Evolutionary conservation across 1,140 invertebrate genomes (phyloP).

Genomic region (Drosophila bipectinata): DNA sequence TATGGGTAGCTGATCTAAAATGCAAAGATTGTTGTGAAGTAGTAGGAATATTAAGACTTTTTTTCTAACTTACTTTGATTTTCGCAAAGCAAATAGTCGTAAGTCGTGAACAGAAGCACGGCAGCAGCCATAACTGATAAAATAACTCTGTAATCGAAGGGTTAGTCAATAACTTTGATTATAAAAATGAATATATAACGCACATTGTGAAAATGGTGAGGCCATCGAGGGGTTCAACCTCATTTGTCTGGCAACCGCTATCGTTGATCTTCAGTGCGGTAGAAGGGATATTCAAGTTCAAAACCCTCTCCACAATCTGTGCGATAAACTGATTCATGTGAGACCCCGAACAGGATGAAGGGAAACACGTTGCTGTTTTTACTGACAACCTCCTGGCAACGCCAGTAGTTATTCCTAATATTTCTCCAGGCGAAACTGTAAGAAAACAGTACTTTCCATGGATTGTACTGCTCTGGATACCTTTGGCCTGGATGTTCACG

Average conservation of each 20-base stretch:
- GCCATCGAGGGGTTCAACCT: slow-evolving; percentile 29
- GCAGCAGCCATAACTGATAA: slow-evolving; percentile 27
- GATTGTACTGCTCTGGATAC: slow-evolving; percentile 2
- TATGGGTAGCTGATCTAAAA: slow-evolving; percentile 32
- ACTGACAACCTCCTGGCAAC: not conserved
- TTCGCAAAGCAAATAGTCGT: slow-evolving; percentile 49
- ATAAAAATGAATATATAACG: not conserved
- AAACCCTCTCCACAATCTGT: not conserved
- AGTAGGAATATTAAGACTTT: not conserved
- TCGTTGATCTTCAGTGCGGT: slow-evolving; percentile 5
- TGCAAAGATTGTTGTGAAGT: not conserved
- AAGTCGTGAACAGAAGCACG: slow-evolving; percentile 39
- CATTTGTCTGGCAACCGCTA: slow-evolving; percentile 20
- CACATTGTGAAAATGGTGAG: slow-evolving; percentile 61
- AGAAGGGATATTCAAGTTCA: slow-evolving; percentile 12
- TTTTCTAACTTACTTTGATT: slow-evolving; percentile 40
- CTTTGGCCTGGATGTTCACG: slow-evolving; percentile 17
- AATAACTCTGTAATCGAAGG: slow-evolving; percentile 27
- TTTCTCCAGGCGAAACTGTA: not conserved
- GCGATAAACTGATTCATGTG: slow-evolving; percentile 17
- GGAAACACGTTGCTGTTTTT: slow-evolving; percentile 17
- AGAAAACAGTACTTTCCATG: slow-evolving; percentile 52
- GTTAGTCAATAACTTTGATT: not conserved
- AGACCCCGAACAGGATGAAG: slow-evolving; percentile 23
- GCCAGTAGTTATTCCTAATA: not conserved